Evolutionary conservation across 1,140 invertebrate species (phyloP), one percentile per base, ranked within the genome.

Genomic region (Rhyzopertha dominica): DNA sequence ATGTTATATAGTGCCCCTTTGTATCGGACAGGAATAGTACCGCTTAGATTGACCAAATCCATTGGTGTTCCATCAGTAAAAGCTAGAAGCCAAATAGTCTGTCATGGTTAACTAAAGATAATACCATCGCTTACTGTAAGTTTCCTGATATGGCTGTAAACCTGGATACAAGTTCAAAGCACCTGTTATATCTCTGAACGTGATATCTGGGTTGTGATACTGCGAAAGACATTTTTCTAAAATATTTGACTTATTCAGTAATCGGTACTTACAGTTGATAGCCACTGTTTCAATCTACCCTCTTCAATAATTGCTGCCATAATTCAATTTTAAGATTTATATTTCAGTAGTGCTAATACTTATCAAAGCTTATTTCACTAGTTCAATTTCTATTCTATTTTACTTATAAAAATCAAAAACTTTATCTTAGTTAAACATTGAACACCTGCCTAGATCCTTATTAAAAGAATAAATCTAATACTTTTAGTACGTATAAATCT

Each of bases 1-100:
- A 99, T 99, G 72, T 99, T 94, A 70, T 99, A 99, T 12, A 70
- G 77, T 37, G 74, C 80, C 77, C 90, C 87, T 84, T 89, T 93
- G 64, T 89, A 97, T 23, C 72, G 73, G 1, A 97, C 89, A 19
- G 94, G 93, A 63, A 98, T 92, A 10, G 94, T 98, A 36, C 95
- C 95, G 63, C 82, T 77, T 10, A 98, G 72, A 65, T 86, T 86
- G 8, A 95, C 69, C 39, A 97, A 72, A 43, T 93, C 83, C 68
- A 86, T 89, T 40, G 74, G 70, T 10, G 73, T 77, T 24, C 94
- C 93, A 83, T 95, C 87, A 67, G 91, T 92, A 65, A 95, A 95
- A 18, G 89, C 90, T 90, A 74, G 62, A 58, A 61, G 58, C 66
- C 65, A 14, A 47, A 41, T 51, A 43, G 29, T 30, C 45, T 36